Conservation (phyloP, 37 sponge, comb jelly and placozoan species). For the Mnemiopsis leidyi region DNA sequence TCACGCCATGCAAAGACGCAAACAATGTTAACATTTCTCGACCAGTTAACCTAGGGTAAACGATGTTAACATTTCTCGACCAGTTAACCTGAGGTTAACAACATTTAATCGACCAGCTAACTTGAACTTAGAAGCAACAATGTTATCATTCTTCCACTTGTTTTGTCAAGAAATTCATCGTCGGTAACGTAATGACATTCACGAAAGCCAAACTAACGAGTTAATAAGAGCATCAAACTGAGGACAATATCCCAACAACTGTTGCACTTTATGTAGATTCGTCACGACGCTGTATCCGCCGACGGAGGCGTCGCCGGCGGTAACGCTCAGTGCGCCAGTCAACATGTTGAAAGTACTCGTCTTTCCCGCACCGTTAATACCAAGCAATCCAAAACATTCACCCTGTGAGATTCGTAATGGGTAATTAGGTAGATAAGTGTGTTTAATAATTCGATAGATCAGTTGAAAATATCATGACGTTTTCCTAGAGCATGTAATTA, state of each 20-base stretch:
- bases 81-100: conserved; percentile 18
- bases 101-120: too few species aligned
- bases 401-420: too few species aligned
- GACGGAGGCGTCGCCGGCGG: conserved; percentile 12
- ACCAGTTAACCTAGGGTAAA: conserved; percentile 25
- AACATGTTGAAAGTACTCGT: conserved; percentile 53
- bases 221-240: conserved; percentile 64
- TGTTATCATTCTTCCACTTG: too few species aligned
- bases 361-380: conserved; percentile 59
- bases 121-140: too few species aligned
- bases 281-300: conserved; percentile 49
- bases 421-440: too few species aligned
- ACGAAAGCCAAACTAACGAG: conserved; percentile 10
- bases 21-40: conserved; percentile 49
- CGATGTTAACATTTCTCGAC: conserved; percentile 35
- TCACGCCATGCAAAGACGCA: conserved; percentile 22
- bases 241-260: conserved; percentile 56
- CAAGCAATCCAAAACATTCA: conserved; percentile 56
- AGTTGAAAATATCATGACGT: too few species aligned
- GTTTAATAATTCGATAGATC: too few species aligned
- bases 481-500: too few species aligned
- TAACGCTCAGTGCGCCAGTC: conserved; percentile 31
- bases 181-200: too few species aligned
- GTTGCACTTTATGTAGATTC: conserved; percentile 25
- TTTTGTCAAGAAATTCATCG: too few species aligned